Base-by-base conservation (phyloP, 2,113 vertebrate genomes). In the Actenoides lindsayi region DNA sequence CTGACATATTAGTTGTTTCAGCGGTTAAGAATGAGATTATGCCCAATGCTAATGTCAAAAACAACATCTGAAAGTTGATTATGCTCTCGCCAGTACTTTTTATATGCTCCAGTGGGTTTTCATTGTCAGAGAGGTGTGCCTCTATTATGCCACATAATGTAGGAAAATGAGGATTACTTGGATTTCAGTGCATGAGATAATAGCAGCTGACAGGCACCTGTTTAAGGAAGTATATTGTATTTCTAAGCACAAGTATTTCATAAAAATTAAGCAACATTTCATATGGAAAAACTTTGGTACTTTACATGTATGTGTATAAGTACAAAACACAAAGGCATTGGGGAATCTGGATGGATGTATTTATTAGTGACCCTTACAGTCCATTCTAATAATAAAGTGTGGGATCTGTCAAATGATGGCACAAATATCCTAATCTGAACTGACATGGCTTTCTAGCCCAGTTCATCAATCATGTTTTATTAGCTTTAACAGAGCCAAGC, bases 391-490 rank as follows among this genome's bases (percentile, higher is more conserved):
- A 98, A 98, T 98, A 98, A 98, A 98, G 96, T 59, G 42, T 96
- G 97, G 88, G 97, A 98, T 96, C 97, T 97, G 95, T 98, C 98
- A 98, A 98, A 98, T 89, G 95, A 96, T 87, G 95, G 94, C 79
- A 96, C 93, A 95, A 87, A 98, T 97, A 96, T 95, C 93, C 97
- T 98, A 98, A 98, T 98, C 97, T 98, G 98, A 98, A 98, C 96
- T 96, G 97, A 97, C 98, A 95, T 97, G 90, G 87, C 86, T 98
- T 97, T 96, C 97, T 96, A 96, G 87, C 85, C 82, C 95, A 83
- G 83, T 94, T 98, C 97, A 98, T 99, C 98, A 98, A 98, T 98
- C 98, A 98, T 71, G 11, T 97, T 98, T 98, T 97, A 97, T 97
- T 97, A 96, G 97, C 95, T 97, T 97, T 87, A 97, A 93, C 85